Base-by-base conservation (phyloP, 2,113 vertebrate genomes). In the Sardina pilchardus region DNA sequence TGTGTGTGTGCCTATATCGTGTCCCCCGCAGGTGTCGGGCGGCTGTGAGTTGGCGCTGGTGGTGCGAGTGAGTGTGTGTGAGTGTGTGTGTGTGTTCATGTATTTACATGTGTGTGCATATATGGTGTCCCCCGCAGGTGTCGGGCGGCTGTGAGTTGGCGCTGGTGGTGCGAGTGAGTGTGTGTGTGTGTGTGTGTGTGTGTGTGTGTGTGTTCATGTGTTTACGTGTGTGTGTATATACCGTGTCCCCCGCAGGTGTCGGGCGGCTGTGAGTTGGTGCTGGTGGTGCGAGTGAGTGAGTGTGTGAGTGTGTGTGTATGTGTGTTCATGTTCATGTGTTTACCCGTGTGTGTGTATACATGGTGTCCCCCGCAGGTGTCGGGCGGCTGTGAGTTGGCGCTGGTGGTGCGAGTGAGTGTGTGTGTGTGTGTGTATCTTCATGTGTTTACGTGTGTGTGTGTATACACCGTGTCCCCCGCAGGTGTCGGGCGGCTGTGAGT, bases 141-240 rank as follows among this genome's bases (percentile, higher is more conserved):
- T 99, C 98, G 0, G 98, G 98, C 14, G 98, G 98, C 87, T 99
- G 98, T 36, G 98, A 99, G 94, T 94, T 99, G 90, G 99, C 98
- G 0, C 98, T 99, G 87, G 98, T 99, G 47, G 98, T 99, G 90
- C 98, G 99, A 0, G 98, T n/a, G n/a, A n/a, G 63, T 30, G n/a
- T 67, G n/a, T n/a, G n/a, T n/a, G 63, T 30, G n/a, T 67, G n/a
- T 26, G 9, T 67, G 24, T 67, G 26, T 26, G 9, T 67, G 24
- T 67, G 26, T n/a, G n/a, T 67, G 8, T 26, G n/a, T 30, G n/a
- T 30, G n/a, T 30, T 4, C 9, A 67, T 30, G 63, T 30, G 24
- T 67, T 7, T 50, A 50, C 12, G n/a, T 26, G 26, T 67, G 24
- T 30, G 26, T 26, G 63, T 7, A 30, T 30, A 26, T 30, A 5